A percentile compares a stretch with the other conserved stretches of the same genome.
These are phyloP conservation scores for Erethizon dorsatum DNA, from an alignment of 2,797 vertebrate species.

Conservation along the genomic window DNA sequence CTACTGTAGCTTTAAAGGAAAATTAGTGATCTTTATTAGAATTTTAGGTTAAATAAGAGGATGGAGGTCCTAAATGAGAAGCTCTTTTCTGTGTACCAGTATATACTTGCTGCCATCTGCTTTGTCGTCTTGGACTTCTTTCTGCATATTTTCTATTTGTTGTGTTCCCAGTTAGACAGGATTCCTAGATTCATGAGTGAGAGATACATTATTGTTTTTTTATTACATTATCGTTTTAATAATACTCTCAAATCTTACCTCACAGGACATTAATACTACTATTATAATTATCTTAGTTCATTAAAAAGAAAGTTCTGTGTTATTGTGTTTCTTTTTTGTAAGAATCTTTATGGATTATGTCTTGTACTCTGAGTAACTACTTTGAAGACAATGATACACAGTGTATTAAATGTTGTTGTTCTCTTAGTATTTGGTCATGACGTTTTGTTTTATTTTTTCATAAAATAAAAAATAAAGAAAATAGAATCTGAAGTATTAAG, in stretches of 20 bases:
- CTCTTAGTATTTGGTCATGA: background rate
- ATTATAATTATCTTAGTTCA: background rate
- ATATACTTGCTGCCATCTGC: background rate
- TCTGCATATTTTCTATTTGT: slow-evolving; percentile 10
- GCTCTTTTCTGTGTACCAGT: background rate
- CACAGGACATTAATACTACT: background rate
- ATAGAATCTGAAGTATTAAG: slow-evolving; percentile 35
- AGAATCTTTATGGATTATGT: background rate
- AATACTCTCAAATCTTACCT: slow-evolving; percentile 49
- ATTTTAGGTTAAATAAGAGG: slow-evolving; percentile 50
- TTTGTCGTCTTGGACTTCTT: background rate
- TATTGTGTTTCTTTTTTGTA: background rate
- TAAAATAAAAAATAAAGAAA: slow-evolving; percentile 26
- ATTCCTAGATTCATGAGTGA: slow-evolving; percentile 1
- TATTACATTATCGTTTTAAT: slow-evolving; percentile 40
- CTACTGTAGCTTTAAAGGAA: slow-evolving; percentile 26
- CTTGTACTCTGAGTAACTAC: background rate
- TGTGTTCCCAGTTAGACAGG: background rate
- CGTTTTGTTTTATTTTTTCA: background rate
- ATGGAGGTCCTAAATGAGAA: background rate
- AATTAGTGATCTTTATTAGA: slow-evolving; percentile 42
- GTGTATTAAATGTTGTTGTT: background rate
- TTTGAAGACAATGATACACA: background rate
- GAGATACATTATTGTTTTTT: background rate
- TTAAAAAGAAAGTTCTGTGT: background rate